These are phyloP conservation scores for Planiliza haematocheilus DNA, from an alignment of 2,113 vertebrate genomes.

Conservation along the genomic window DNA sequence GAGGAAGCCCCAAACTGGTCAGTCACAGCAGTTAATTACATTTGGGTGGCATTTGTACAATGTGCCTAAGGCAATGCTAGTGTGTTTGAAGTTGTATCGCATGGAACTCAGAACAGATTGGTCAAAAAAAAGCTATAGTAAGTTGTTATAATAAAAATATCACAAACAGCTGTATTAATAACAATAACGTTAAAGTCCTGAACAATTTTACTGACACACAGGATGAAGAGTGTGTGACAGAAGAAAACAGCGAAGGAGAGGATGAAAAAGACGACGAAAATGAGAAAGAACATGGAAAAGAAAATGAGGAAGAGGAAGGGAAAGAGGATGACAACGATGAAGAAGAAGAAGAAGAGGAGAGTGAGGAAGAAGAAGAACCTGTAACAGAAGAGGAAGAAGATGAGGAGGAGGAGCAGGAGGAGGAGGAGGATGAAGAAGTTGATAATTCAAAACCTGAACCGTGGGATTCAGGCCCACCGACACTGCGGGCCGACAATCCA, in stretches of 20 bases:
- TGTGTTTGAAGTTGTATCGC: constrained; percentile 22
- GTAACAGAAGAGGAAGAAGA: constrained; percentile 70
- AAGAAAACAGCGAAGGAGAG: constrained; percentile 86
- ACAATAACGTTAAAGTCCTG: not conserved
- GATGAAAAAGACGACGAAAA: constrained; percentile 84
- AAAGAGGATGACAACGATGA: constrained; percentile 74
- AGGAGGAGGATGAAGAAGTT: constrained; percentile 80
- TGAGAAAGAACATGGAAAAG: constrained; percentile 78
- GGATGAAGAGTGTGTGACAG: constrained; percentile 84
- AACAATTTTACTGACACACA: constrained; percentile 70
- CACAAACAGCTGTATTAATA: not conserved
- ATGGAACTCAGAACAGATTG: not conserved
- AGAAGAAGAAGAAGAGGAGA: constrained; percentile 75
- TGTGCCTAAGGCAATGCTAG: not conserved
- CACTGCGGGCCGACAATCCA: constrained; percentile 50
- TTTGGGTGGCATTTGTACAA: constrained; percentile 33
- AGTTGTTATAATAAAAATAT: not conserved
- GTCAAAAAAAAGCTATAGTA: not conserved
- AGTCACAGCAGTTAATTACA: constrained; percentile 51
- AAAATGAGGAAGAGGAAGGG: constrained; percentile 66
- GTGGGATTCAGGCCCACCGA: constrained; percentile 61
- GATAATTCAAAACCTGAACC: constrained; percentile 74
- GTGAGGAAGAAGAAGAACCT: constrained; percentile 79
- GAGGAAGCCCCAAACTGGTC: constrained; percentile 76
- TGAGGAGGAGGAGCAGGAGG: constrained; percentile 73